Conservation (phyloP, 2,888 invertebrate genomes). For the Pheosia gnoma region DNA sequence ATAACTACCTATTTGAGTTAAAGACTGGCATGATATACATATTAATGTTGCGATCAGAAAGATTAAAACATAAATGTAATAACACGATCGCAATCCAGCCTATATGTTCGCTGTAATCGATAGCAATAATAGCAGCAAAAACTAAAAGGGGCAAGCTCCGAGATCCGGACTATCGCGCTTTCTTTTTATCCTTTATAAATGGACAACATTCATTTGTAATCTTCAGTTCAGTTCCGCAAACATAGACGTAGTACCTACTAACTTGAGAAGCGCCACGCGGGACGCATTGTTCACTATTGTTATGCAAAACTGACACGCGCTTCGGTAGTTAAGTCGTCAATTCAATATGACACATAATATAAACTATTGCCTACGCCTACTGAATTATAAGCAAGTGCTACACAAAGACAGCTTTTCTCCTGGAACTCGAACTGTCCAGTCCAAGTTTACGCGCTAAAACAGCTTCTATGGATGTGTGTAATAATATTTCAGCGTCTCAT, state of each 20-base stretch:
- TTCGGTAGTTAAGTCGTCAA: slow-evolving; percentile 54
- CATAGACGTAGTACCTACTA: slow-evolving; percentile 33
- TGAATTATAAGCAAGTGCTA: slow-evolving; percentile 43
- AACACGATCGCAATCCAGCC: slow-evolving; percentile 14
- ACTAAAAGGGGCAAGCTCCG: slow-evolving; percentile 22
- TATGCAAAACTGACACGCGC: slow-evolving; percentile 64
- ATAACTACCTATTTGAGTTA: slow-evolving; percentile 47
- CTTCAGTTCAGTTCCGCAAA: slow-evolving; percentile 36
- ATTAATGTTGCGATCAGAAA: slow-evolving; percentile 9
- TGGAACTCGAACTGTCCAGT: slow-evolving; percentile 8
- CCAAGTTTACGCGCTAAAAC: slow-evolving; percentile 10
- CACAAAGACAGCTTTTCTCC: slow-evolving; percentile 38
- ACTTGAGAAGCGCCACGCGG: slow-evolving; percentile 43
- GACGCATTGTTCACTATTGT: slow-evolving; percentile 60
- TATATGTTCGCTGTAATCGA: slow-evolving; percentile 35
- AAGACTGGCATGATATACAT: slow-evolving; percentile 30
- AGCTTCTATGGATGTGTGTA: slow-evolving; percentile 15
- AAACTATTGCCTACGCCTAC: slow-evolving; percentile 43
- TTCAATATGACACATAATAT: slow-evolving; percentile 59
- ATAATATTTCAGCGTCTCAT: slow-evolving; percentile 16
- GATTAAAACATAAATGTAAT: slow-evolving; percentile 12
- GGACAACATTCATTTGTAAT: slow-evolving; percentile 17
- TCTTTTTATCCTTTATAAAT: neutral
- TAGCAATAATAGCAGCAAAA: slow-evolving; percentile 32
- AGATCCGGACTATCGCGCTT: slow-evolving; percentile 1